Evolutionary conservation across 2,113 vertebrate genomes (phyloP), one percentile per base, ranked within the genome.

Genomic region (Melanerpes formicivorus): DNA sequence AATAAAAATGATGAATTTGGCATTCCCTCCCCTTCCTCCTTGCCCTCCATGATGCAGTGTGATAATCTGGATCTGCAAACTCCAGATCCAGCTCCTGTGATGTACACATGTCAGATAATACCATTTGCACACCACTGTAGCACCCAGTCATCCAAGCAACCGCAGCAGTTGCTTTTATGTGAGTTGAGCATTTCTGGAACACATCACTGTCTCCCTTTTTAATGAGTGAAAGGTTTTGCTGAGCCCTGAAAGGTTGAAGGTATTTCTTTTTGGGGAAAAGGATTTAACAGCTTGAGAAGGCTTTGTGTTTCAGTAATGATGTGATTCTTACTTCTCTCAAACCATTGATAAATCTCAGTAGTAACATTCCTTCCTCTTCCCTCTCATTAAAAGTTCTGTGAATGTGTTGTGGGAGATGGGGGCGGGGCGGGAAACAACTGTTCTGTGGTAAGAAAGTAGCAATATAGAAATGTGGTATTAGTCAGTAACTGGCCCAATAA

Each of bases 281-380:
- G 5, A 70, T 76, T 67, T 56, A 88, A 60, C 30, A 55, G 32
- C 21, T 77, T 66, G 72, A 86, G 87, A 85, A 86, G 70, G 55
- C 93, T 93, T 93, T 96, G 90, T 96, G 90, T 96, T 95, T 95
- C 91, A 95, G 93, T 89, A 96, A 91, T 90, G 85, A 78, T 71
- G 64, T 87, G 84, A 83, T 87, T 92, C 65, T 95, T 93, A 32
- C 50, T 93, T 91, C 74, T 84, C 34, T 83, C 56, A 73, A 90
- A 78, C 60, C 91, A 89, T 78, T 67, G 46, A 58, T 77, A 42
- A 14, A 64, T 80, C 69, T 85, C 62, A 80, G 84, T 74, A 80
- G 88, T 64, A 86, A 93, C 91, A 86, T 95, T 91, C 94, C 87
- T 95, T 87, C 85, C 82, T 96, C 55, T 90, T 93, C 82, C 96